phyloP scores from a whole-genome alignment of 2,888 invertebrate species.

The Apodemia zela region DNA sequence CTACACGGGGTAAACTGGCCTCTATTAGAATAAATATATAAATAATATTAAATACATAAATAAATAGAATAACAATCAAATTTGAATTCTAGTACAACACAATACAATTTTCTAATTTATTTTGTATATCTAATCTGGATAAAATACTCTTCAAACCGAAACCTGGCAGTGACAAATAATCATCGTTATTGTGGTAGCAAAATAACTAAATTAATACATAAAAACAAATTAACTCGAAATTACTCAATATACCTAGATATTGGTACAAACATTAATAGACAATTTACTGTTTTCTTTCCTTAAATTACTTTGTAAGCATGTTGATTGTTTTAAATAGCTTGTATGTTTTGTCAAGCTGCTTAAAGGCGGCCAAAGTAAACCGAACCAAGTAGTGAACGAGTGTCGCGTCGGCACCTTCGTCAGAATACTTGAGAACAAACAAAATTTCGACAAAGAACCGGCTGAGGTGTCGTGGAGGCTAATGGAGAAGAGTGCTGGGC shows the following conservation, averaged over 20 bases:
- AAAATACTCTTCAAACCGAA: too few relatives aligned
- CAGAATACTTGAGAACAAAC: conserved; percentile 55
- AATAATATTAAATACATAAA: too few relatives aligned
- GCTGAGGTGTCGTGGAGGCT: conserved; percentile 68
- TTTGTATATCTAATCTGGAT: too few relatives aligned
- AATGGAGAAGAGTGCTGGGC: conserved; percentile 78
- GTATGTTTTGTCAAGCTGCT: conserved; percentile 38
- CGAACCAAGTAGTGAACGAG: conserved; percentile 54
- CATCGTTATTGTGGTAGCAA: too few relatives aligned
- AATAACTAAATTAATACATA: too few relatives aligned
- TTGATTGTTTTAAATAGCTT: conserved; percentile 36
- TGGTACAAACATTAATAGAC: neutral
- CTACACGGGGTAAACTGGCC: too few relatives aligned
- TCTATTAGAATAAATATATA: too few relatives aligned
- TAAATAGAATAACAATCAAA: too few relatives aligned
- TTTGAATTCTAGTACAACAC: too few relatives aligned
- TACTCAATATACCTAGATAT: neutral
- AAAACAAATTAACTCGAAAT: neutral
- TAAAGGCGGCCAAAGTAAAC: conserved; percentile 55
- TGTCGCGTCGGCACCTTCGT: conserved; percentile 62
- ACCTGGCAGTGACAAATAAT: too few relatives aligned
- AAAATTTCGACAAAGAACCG: conserved; percentile 68
- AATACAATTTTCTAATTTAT: too few relatives aligned
- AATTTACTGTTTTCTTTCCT: conserved; percentile 13
- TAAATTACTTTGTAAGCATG: conserved; percentile 23